Conservation (phyloP, 2,888 invertebrate genomes). For the Stenodema calcarata region DNA sequence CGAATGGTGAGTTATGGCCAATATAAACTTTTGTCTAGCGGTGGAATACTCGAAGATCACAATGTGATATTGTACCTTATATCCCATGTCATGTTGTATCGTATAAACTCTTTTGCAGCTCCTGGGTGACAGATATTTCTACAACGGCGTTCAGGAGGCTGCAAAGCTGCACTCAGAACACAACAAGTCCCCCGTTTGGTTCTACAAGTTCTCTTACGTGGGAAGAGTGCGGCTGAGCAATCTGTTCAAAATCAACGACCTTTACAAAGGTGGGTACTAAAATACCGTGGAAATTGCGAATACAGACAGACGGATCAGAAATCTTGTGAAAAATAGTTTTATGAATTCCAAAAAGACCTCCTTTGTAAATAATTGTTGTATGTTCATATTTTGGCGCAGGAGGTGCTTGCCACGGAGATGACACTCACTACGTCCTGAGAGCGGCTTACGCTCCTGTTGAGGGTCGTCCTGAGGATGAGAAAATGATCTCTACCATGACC, state of each 20-base stretch:
- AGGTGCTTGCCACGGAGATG: constrained; percentile 23
- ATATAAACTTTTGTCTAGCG: too few species aligned
- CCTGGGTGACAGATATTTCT: constrained; percentile 35
- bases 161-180: constrained; percentile 23
- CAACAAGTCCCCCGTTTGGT: constrained; percentile 17
- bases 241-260: not conserved
- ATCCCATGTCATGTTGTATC: not conserved
- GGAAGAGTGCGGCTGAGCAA: constrained; percentile 6
- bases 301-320: too few species aligned
- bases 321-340: too few species aligned
- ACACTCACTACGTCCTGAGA: not conserved
- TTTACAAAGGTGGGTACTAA: constrained; percentile 20
- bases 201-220: constrained; percentile 40
- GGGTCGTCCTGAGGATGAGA: not conserved
- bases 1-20: too few species aligned
- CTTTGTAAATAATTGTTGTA: not conserved
- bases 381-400: not conserved
- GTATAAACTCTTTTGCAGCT: not conserved
- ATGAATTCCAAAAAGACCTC: too few species aligned
- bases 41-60: too few species aligned
- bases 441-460: constrained; percentile 18
- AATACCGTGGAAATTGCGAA: too few species aligned
- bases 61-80: too few species aligned
- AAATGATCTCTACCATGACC: not conserved
- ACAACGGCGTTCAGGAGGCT: constrained; percentile 30